A percentile compares a stretch with the other conserved stretches of the same genome.
Conservation (phyloP, 1,140 invertebrate genomes). For the Orussus abietinus region DNA sequence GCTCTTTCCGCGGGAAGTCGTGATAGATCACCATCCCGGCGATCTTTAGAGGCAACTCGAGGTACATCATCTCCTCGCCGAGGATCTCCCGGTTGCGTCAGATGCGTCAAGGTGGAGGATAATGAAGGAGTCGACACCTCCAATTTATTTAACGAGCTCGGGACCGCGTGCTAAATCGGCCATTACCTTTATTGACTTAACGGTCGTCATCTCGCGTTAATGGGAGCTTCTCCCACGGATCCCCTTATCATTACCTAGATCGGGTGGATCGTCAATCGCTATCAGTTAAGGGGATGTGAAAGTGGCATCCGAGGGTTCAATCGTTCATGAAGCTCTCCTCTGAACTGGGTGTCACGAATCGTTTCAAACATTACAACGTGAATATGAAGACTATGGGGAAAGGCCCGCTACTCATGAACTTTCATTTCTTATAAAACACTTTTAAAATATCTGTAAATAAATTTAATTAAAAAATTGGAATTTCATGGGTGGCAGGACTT, state of each 20-base stretch:
- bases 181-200: slow-evolving; percentile 19
- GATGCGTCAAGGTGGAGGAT: slow-evolving; percentile 5
- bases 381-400: too few species aligned
- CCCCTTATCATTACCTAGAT: slow-evolving; percentile 6
- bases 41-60: background rate
- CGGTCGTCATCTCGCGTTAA: slow-evolving; percentile 6
- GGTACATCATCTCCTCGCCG: background rate
- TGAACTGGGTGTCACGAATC: too few species aligned
- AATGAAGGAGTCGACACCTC: slow-evolving; percentile 10
- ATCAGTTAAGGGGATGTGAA: too few species aligned
- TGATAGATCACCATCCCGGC: background rate
- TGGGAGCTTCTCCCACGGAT: background rate
- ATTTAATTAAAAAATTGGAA: too few species aligned
- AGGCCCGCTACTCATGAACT: too few species aligned
- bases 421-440: too few species aligned
- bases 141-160: slow-evolving; percentile 19
- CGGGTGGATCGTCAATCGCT: too few species aligned
- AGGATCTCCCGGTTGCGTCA: background rate
- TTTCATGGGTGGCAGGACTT: too few species aligned
- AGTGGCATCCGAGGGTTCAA: too few species aligned
- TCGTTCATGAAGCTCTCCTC: too few species aligned
- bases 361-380: too few species aligned
- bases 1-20: background rate
- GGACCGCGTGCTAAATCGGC: slow-evolving; percentile 12
- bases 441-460: too few species aligned